Percentiles rank a stretch among this genome's conserved stretches.
Conservation (phyloP, 2,113 vertebrate species). For the Tringa solitaria region DNA sequence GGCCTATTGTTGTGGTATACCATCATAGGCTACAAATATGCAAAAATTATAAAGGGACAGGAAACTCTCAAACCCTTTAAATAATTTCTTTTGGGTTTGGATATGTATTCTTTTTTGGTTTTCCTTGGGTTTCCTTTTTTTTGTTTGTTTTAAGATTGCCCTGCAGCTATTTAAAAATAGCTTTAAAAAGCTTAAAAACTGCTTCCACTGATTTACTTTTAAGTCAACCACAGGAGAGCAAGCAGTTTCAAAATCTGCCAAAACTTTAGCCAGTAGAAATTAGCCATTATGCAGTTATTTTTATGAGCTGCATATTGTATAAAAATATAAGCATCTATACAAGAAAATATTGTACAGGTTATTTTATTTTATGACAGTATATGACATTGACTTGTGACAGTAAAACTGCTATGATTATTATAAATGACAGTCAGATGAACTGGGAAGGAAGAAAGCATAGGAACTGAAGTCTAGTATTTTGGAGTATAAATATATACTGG, state of each 20-base stretch:
- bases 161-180: background rate
- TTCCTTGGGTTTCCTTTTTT: background rate
- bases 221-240: background rate
- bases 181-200: background rate
- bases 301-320: background rate
- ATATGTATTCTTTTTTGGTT: background rate
- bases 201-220: background rate
- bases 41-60: slow-evolving; percentile 42
- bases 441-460: background rate
- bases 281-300: background rate
- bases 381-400: background rate
- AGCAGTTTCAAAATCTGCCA: background rate
- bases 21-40: slow-evolving; percentile 21
- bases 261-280: background rate
- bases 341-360: background rate
- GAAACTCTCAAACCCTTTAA: slow-evolving; percentile 29
- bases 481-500: background rate
- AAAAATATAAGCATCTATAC: background rate
- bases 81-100: slow-evolving; percentile 20
- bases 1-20: slow-evolving; percentile 52
- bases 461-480: background rate
- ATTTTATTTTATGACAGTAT: background rate
- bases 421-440: background rate
- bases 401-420: background rate
- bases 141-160: background rate